Conservation (phyloP, 2,797 vertebrate genomes). For the Phrynocephalus forsythii region DNA sequence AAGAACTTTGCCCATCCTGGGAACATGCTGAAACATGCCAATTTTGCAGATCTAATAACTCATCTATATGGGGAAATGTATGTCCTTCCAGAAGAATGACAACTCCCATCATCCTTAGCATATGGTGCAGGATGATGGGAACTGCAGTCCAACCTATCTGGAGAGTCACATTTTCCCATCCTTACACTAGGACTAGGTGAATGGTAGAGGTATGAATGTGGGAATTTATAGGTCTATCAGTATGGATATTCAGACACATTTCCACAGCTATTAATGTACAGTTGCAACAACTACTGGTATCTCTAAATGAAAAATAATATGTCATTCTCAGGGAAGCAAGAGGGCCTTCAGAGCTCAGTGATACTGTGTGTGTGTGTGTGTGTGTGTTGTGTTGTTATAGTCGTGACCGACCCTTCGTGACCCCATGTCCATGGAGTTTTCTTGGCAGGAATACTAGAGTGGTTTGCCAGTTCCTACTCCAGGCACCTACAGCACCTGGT, state of each 20-base stretch:
- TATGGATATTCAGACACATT: not conserved
- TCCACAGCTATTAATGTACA: no score
- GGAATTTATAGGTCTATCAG: not conserved
- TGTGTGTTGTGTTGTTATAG: no score
- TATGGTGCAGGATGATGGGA: not conserved
- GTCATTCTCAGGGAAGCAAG: no score
- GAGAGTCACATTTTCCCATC: not conserved
- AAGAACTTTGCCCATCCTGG: not conserved
- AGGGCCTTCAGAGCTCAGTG: no score
- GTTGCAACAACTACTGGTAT: no score
- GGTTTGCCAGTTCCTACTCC: no score
- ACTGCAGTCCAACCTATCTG: not conserved
- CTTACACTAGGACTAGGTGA: not conserved
- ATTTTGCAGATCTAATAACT: not conserved
- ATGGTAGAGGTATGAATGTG: not conserved
- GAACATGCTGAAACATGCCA: not conserved
- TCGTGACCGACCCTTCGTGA: no score
- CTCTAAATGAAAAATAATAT: no score
- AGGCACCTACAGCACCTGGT: no score
- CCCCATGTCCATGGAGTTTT: no score
- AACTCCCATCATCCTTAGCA: not conserved
- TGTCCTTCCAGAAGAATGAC: not conserved
- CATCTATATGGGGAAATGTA: not conserved
- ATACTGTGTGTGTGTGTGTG: no score
- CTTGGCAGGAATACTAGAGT: no score